Evolutionary conservation across 2,797 vertebrate species (phyloP).

Genomic region (Pachyuromys duprasi): DNA sequence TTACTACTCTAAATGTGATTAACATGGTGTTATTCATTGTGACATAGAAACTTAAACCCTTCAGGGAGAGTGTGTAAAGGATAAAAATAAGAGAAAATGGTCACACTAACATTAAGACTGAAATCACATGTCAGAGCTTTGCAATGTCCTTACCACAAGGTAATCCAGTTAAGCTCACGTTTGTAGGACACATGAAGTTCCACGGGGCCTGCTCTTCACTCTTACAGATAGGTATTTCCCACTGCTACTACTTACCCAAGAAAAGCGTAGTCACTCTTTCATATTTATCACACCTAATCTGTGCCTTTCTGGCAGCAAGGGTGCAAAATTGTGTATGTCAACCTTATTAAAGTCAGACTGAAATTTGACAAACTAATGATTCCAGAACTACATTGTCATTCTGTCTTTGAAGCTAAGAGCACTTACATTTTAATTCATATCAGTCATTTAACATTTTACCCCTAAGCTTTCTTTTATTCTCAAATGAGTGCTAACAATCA

Average conservation of each 20-base stretch:
- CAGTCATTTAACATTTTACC: constrained; percentile 23
- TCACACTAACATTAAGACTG: neutral
- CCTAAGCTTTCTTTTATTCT: constrained; percentile 13
- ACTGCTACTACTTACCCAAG: neutral
- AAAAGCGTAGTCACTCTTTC: neutral
- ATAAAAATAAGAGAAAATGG: neutral
- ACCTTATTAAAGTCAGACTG: neutral
- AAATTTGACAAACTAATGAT: neutral
- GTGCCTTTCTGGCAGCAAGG: neutral
- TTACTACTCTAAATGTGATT: neutral
- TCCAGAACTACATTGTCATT: neutral
- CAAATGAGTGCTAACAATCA: neutral
- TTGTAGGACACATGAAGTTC: neutral
- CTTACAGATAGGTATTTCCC: neutral
- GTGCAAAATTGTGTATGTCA: neutral
- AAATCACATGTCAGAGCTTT: neutral
- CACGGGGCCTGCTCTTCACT: neutral
- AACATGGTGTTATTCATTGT: neutral
- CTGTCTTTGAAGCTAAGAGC: neutral
- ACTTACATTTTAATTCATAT: constrained; percentile 22
- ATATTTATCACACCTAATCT: neutral
- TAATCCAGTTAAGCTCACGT: neutral
- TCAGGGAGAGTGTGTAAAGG: neutral
- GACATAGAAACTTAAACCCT: neutral
- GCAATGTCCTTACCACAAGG: neutral